Base-by-base conservation (phyloP, 2,888 invertebrate species). In the Calameuta filiformis region DNA sequence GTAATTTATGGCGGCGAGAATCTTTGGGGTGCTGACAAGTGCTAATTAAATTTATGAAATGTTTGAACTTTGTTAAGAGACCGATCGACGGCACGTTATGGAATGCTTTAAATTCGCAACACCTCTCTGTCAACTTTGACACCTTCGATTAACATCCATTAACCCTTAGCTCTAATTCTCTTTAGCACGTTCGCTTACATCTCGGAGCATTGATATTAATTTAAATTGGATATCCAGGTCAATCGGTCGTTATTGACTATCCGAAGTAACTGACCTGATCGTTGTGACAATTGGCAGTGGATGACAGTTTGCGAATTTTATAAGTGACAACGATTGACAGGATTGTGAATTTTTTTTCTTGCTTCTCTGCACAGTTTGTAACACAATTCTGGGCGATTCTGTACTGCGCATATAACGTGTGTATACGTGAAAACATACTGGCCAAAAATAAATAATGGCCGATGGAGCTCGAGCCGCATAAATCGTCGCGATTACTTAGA, bases 121-220 rank as follows among this genome's bases (percentile, higher is more conserved):
- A 56, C 23, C 30, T 56, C 56, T 30, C 30, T 73, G 11, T 56
- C 35, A n/a, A 31, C 71, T 75, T 80, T 77, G 75, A 77, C 76
- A 77, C 77, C 77, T 75, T 73, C 73, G 74, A 71, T 80, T 77
- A 79, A 77, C 81, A 68, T 69, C 76, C 71, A 81, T 81, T 77
- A 75, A 75, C 75, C 69, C 77, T 33, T 34, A 23, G 73, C 77
- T 23, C 23, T 23, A 23, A 23, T 56, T 56, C 56, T 56, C 56
- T 56, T 56, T 56, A 23, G 56, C 23, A 56, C 56, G 56, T 9
- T 56, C 56, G 23, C 56, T 40, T 56, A 56, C 9, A 0, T 9
- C 9, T 2, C 9, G 9, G 23, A 56, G 23, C 56, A 56, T 56
- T 56, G 23, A 56, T 56, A 56, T 56, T 15, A 56, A 56, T 56